phyloP scores from a whole-genome alignment of 2,888 invertebrate genomes.

The Oxystoma pomonae region DNA sequence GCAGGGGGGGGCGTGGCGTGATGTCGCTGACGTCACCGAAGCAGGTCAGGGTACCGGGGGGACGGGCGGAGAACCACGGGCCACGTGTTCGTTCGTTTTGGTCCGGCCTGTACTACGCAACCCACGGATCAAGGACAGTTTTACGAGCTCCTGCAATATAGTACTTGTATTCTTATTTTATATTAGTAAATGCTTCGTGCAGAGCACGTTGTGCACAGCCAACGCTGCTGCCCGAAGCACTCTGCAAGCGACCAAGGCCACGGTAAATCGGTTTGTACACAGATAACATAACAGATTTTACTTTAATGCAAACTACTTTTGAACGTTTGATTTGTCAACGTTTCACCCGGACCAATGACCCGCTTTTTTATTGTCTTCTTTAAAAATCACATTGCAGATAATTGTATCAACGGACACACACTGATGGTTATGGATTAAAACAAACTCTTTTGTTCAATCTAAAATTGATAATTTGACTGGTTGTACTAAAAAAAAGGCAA shows the following conservation, averaged over 20 bases:
- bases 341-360: no score
- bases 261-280: conserved; percentile 36
- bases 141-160: conserved; percentile 48
- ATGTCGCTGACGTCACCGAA: conserved; percentile 45
- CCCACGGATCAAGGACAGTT: conserved; percentile 51
- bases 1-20: conserved; percentile 42
- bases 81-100: conserved; percentile 42
- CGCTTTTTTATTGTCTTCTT: no score
- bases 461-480: no score
- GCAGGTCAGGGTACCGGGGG: conserved; percentile 24
- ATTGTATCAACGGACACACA: no score
- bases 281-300: no score
- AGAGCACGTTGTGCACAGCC: conserved; percentile 37
- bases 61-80: conserved; percentile 32
- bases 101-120: conserved; percentile 47
- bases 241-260: conserved; percentile 44
- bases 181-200: conserved; percentile 40
- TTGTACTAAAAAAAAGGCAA: no score
- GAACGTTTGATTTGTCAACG: no score
- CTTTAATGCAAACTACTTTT: no score
- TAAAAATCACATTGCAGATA: no score
- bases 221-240: conserved; percentile 38
- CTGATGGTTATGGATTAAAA: no score
- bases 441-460: no score
- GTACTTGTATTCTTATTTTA: conserved; percentile 43